Conservation (phyloP, 2,113 vertebrate genomes). For the Esox niger region DNA sequence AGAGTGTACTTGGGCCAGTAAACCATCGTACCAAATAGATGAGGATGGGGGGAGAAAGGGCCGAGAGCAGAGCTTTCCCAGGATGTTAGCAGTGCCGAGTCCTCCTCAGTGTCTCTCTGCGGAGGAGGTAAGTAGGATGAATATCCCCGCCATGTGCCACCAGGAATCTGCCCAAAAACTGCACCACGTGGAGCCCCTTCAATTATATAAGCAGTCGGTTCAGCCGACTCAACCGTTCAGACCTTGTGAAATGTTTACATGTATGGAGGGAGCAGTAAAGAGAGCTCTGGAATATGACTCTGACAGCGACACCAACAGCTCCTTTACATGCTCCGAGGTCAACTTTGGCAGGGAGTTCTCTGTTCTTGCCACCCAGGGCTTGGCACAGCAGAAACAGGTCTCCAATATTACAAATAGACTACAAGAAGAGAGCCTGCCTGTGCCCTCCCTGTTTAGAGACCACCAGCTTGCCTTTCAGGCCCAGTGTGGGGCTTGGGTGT, state of each 20-base stretch:
- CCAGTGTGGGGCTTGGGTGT: constrained; percentile 12
- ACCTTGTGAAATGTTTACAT: neutral
- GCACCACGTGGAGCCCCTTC: no score
- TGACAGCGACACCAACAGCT: constrained; percentile 59
- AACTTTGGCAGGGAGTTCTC: constrained; percentile 45
- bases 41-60: constrained; percentile 11
- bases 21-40: neutral
- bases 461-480: constrained; percentile 6
- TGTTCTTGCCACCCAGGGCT: constrained; percentile 19
- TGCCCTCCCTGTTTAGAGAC: constrained; percentile 33
- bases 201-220: neutral
- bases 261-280: no score
- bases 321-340: constrained; percentile 56
- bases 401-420: constrained; percentile 11
- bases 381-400: constrained; percentile 13
- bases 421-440: constrained; percentile 18
- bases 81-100: constrained; percentile 29
- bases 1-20: neutral
- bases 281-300: constrained; percentile 51
- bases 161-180: no score
- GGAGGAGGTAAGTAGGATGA: constrained; percentile 67
- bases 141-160: constrained; percentile 28
- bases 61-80: constrained; percentile 10
- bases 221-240: neutral
- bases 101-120: constrained; percentile 56